Percentiles rank a stretch among this genome's conserved stretches.
phyloP scores from a whole-genome alignment of 2,888 invertebrate genomes.

The Coelinius sp. region DNA sequence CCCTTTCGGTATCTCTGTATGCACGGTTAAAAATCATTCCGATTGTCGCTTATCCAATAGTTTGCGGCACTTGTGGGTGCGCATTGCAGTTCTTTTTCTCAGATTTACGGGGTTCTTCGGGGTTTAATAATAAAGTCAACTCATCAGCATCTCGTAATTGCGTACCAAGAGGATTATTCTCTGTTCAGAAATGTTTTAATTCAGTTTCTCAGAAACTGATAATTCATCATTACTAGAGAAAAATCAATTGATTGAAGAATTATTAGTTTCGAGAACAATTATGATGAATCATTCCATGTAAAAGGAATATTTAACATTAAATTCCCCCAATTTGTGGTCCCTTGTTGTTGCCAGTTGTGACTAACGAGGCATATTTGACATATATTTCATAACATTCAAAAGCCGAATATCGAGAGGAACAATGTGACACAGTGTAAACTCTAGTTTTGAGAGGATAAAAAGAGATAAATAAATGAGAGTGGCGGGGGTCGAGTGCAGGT shows the following conservation, averaged over 20 bases:
- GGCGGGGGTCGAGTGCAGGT: background rate
- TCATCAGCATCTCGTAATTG: slow-evolving; percentile 47
- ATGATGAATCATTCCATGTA: no score
- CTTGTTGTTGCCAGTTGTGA: no score
- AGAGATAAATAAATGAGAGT: slow-evolving; percentile 45
- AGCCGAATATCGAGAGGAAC: background rate
- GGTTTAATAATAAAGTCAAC: slow-evolving; percentile 56
- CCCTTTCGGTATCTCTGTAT: slow-evolving; percentile 24
- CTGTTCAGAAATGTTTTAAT: background rate
- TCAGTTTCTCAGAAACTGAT: background rate
- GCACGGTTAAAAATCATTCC: slow-evolving; percentile 30
- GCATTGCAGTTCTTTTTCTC: background rate
- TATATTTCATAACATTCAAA: no score
- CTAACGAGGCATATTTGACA: background rate
- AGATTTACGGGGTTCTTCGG: slow-evolving; percentile 57
- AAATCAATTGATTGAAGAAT: background rate
- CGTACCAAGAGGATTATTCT: background rate
- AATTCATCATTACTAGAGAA: background rate
- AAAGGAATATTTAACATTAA: no score
- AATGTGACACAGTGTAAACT: background rate
- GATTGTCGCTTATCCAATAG: slow-evolving; percentile 1
- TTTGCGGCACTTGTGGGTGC: background rate
- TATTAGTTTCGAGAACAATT: no score
- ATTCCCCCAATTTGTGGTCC: no score
- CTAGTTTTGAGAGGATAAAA: slow-evolving; percentile 21